Percentiles rank a stretch among this genome's conserved stretches.
These are phyloP conservation scores for Neomorphus geoffroyi DNA, from an alignment of 2,797 vertebrate genomes.

Conservation along the genomic window DNA sequence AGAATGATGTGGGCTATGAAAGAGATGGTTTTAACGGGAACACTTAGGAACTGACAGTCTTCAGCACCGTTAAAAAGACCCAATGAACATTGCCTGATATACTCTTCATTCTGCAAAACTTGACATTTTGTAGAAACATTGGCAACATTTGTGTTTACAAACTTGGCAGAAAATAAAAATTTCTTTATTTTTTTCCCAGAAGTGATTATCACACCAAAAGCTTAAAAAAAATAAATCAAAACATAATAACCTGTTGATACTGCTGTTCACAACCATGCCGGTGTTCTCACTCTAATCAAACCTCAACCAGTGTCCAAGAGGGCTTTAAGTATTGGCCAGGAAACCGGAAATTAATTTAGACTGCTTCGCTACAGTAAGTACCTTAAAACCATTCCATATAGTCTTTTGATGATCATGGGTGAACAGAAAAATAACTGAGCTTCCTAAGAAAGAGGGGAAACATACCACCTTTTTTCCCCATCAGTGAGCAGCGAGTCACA, in stretches of 20 bases:
- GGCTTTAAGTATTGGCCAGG: background rate
- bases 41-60: background rate
- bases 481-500: background rate
- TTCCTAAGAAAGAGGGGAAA: background rate
- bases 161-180: background rate
- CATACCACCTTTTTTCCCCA: background rate
- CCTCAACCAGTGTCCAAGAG: background rate
- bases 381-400: background rate
- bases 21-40: slow-evolving; percentile 10
- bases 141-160: background rate
- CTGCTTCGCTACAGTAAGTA: background rate
- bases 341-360: background rate
- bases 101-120: background rate
- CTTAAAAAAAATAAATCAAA: background rate
- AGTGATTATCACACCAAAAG: slow-evolving; percentile 1
- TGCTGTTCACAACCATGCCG: background rate
- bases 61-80: background rate
- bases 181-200: slow-evolving; percentile 14
- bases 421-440: background rate
- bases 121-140: background rate
- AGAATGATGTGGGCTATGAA: background rate
- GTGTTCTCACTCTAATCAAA: slow-evolving; percentile 2
- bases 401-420: background rate
- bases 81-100: background rate
- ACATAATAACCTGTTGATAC: background rate